Percentiles rank a stretch among this genome's conserved stretches.
phyloP scores from a whole-genome alignment of 2,797 vertebrate species.

The Bradypus variegatus region DNA sequence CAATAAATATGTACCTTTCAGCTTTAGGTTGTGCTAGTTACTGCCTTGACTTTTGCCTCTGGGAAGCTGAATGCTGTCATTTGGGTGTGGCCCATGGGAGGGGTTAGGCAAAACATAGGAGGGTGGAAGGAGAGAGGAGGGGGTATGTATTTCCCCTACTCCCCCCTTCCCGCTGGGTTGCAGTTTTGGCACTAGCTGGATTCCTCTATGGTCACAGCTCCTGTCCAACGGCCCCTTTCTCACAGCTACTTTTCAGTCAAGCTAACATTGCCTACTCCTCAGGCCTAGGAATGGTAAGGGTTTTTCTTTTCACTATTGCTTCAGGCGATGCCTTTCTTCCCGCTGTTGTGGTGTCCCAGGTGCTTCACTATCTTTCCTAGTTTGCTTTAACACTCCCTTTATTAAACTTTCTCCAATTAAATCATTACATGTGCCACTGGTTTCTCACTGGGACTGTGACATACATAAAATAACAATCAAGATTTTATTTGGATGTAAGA shows the following conservation, averaged over 20 bases:
- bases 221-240: neutral
- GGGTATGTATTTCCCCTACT: neutral
- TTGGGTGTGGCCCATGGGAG: neutral
- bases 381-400: neutral
- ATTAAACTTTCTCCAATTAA: neutral
- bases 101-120: neutral
- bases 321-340: neutral
- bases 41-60: neutral
- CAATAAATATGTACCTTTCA: neutral
- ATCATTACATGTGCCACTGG: neutral
- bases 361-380: neutral
- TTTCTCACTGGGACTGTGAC: neutral
- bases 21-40: neutral
- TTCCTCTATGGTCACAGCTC: neutral
- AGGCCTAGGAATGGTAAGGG: neutral
- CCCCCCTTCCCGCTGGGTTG: neutral
- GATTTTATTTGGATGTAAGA: neutral
- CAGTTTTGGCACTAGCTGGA: neutral
- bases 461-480: neutral
- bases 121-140: neutral
- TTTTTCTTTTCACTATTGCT: neutral
- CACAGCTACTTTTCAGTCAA: neutral
- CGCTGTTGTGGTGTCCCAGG: neutral
- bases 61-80: neutral
- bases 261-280: neutral